Conservation (phyloP, 2,113 vertebrate genomes). For the Zosterops lateralis region DNA sequence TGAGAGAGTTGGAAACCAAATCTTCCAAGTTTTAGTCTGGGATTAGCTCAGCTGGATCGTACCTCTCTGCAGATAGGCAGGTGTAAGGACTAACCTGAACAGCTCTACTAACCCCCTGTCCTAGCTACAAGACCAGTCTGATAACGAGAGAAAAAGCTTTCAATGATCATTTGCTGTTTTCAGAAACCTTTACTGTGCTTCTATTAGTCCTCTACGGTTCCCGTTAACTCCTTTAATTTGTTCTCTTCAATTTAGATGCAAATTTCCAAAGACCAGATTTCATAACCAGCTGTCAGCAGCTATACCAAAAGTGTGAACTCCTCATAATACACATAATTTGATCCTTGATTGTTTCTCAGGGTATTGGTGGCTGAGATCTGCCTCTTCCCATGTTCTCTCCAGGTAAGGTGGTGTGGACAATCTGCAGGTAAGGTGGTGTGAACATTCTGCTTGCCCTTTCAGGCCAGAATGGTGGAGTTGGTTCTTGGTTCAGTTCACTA, state of each 20-base stretch:
- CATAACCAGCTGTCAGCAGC: not conserved
- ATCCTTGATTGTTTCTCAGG: rapidly evolving
- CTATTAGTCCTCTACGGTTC: not conserved
- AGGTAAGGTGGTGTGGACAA: not conserved
- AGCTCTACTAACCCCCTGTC: not conserved
- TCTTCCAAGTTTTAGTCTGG: not conserved
- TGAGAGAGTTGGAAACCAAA: not conserved
- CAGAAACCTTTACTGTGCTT: not conserved
- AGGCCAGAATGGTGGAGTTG: not conserved
- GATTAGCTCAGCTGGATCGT: not conserved
- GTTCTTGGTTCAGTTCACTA: not conserved
- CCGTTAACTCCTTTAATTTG: not conserved
- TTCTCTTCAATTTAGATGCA: not conserved
- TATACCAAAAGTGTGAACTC: not conserved
- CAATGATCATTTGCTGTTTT: not conserved
- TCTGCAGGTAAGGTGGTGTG: rapidly evolving
- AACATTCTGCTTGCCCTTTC: not conserved
- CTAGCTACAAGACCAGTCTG: not conserved
- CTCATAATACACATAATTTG: not conserved
- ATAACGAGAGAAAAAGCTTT: not conserved
- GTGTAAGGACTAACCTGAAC: not conserved
- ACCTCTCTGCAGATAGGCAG: not conserved
- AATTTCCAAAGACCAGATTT: not conserved
- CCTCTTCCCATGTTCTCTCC: rapidly evolving
- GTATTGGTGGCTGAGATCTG: not conserved